Percentiles rank a stretch among this genome's conserved stretches.
Conservation (phyloP, 2,888 invertebrate species). For the Volucella inanis region DNA sequence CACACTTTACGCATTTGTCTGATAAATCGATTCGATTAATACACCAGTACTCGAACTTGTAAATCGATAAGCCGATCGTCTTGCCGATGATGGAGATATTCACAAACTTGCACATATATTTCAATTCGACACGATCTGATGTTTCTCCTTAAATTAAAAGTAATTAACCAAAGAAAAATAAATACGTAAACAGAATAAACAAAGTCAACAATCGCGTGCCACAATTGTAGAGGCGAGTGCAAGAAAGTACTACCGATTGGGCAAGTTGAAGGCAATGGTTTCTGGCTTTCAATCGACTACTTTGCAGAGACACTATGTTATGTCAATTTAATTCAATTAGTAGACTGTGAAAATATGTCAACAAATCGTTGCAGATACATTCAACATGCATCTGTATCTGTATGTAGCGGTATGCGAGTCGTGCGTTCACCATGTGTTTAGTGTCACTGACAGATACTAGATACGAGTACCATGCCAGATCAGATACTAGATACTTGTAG, state of each 20-base stretch:
- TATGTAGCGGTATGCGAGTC: conserved; percentile 1
- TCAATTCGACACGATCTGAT: background rate
- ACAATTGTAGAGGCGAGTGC: conserved; percentile 11
- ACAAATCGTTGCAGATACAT: conserved; percentile 42
- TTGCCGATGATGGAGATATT: conserved; percentile 26
- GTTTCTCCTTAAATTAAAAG: conserved; percentile 53
- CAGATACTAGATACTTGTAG: background rate
- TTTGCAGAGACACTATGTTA: conserved; percentile 17
- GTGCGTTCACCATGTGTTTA: too few species aligned
- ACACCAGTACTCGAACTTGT: background rate
- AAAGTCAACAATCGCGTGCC: conserved; percentile 6
- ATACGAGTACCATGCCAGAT: background rate
- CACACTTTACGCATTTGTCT: background rate
- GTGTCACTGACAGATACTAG: background rate
- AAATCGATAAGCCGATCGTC: conserved; percentile 1
- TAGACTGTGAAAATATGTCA: conserved; percentile 63
- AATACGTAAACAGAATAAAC: conserved; percentile 36
- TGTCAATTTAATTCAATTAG: conserved; percentile 69
- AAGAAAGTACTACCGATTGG: conserved; percentile 1
- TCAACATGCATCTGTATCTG: conserved; percentile 2
- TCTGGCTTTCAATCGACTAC: conserved; percentile 4
- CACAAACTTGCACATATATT: conserved; percentile 37
- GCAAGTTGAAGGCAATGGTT: conserved; percentile 7
- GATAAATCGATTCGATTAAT: conserved; percentile 52
- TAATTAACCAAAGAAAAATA: conserved; percentile 43